A percentile compares a stretch with the other conserved stretches of the same genome.
Evolutionary conservation across 2,888 invertebrate species (phyloP).

Genomic region (Polia nebulosa): DNA sequence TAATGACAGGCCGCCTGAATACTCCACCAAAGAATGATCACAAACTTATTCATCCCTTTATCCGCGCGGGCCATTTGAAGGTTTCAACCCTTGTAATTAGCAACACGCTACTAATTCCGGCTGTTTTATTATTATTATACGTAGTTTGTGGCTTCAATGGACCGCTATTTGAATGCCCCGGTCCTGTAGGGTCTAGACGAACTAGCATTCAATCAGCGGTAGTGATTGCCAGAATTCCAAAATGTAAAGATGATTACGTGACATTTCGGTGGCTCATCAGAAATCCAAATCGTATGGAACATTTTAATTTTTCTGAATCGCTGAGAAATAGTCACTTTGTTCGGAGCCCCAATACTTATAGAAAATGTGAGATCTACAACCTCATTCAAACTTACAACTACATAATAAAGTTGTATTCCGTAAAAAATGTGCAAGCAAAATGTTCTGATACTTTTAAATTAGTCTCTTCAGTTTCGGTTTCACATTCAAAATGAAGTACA

Average conservation of each 20-base stretch:
- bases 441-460: slow-evolving; percentile 42
- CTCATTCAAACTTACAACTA: background rate
- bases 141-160: slow-evolving; percentile 51
- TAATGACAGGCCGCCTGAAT: slow-evolving; percentile 82
- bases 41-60: slow-evolving; percentile 85
- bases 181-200: background rate
- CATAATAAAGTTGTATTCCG: slow-evolving; percentile 6
- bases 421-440: slow-evolving; percentile 24
- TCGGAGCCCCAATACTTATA: background rate
- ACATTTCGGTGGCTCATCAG: background rate
- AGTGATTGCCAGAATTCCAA: background rate
- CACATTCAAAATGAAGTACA: slow-evolving; percentile 38
- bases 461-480: slow-evolving; percentile 30
- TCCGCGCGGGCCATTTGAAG: slow-evolving; percentile 75
- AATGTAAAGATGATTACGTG: background rate
- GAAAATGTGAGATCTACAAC: background rate
- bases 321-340: background rate
- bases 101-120: slow-evolving; percentile 75
- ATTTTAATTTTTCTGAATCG: background rate
- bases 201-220: background rate
- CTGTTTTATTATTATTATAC: slow-evolving; percentile 68
- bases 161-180: slow-evolving; percentile 15
- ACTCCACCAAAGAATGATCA: slow-evolving; percentile 82
- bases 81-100: slow-evolving; percentile 84
- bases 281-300: too few relatives aligned